Conservation (phyloP, 1,140 invertebrate genomes). For the Polyergus mexicanus region DNA sequence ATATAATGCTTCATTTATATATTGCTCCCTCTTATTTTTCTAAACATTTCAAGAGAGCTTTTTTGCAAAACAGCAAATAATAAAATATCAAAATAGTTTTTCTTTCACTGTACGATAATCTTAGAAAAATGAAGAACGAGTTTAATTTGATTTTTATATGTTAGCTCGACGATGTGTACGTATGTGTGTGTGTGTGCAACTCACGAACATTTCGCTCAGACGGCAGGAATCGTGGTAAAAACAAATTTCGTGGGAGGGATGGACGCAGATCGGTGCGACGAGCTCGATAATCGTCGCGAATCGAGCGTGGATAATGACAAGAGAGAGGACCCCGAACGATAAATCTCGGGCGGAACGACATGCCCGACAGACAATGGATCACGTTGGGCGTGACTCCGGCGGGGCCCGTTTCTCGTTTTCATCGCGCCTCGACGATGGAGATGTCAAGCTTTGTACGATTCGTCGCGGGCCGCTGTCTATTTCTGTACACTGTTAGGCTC, state of each 20-base stretch:
- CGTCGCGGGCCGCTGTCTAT: constrained; percentile 82
- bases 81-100: neutral
- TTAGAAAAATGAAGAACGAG: neutral
- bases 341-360: constrained; percentile 78
- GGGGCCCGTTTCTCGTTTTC: constrained; percentile 59
- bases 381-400: constrained; percentile 70
- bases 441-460: constrained; percentile 84
- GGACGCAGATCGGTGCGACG: constrained; percentile 7
- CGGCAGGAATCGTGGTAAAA: constrained; percentile 33
- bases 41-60: neutral
- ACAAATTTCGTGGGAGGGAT: constrained; percentile 51
- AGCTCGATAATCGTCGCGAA: constrained; percentile 72
- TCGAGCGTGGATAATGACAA: constrained; percentile 84
- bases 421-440: constrained; percentile 79
- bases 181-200: neutral
- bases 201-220: neutral
- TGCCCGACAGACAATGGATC: constrained; percentile 63
- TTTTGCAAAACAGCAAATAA: no score
- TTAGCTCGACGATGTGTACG: neutral
- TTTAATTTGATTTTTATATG: neutral
- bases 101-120: neutral
- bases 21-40: no score
- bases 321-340: constrained; percentile 78
- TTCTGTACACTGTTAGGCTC: constrained; percentile 51
- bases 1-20: neutral